These are phyloP conservation scores for Lepidocyrtinus sp. DNA, from an alignment of 2,888 invertebrate species.

Conservation along the genomic window DNA sequence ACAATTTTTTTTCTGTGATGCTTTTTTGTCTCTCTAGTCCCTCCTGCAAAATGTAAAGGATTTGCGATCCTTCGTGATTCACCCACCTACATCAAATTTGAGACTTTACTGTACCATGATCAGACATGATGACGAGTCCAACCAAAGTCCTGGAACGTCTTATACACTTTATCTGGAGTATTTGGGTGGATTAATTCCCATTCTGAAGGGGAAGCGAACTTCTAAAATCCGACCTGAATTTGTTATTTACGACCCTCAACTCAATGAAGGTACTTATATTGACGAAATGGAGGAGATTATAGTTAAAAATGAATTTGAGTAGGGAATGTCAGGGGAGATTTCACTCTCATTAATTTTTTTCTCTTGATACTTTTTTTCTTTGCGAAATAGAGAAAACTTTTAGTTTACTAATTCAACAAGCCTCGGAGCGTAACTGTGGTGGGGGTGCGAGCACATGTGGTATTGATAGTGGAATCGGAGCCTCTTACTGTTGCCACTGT, in stretches of 20 bases:
- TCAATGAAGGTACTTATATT: constrained; percentile 72
- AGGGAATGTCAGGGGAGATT: background rate
- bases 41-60: constrained; percentile 93
- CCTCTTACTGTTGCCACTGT: constrained; percentile 35
- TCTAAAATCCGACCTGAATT: constrained; percentile 98
- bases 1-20: too few species aligned
- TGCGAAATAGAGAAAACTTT: constrained; percentile 25
- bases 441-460: constrained; percentile 29
- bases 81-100: constrained; percentile 87
- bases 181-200: constrained; percentile 94
- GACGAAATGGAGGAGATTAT: background rate
- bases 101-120: constrained; percentile 98
- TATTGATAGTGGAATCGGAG: constrained; percentile 38
- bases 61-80: constrained; percentile 92
- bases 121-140: constrained; percentile 87
- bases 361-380: background rate
- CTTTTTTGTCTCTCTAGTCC: constrained; percentile 78
- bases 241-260: constrained; percentile 94
- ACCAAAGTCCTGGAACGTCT: constrained; percentile 78
- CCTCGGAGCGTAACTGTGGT: background rate
- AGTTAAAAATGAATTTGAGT: background rate
- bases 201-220: constrained; percentile 92
- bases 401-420: constrained; percentile 38
- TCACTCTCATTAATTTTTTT: constrained; percentile 20
- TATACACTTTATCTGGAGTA: constrained; percentile 92